Conservation (phyloP, 2,797 vertebrate species). For the Lutjanus argentimaculatus region DNA sequence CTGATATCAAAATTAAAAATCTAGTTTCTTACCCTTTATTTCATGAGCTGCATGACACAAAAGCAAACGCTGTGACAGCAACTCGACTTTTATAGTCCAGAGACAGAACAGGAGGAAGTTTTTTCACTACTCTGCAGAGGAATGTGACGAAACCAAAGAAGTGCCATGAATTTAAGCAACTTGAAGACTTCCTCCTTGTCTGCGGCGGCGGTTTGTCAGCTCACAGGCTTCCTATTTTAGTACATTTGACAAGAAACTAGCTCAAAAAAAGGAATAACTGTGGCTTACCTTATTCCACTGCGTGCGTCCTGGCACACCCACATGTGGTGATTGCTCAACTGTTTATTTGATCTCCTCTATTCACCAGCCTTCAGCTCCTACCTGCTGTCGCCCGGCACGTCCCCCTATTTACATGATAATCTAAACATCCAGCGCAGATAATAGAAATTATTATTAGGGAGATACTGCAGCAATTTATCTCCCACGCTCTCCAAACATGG, state of each 20-base stretch:
- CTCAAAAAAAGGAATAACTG: not conserved
- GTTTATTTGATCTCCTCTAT: conserved; percentile 60
- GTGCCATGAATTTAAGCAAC: conserved; percentile 48
- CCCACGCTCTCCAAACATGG: conserved; percentile 64
- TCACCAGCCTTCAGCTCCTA: conserved; percentile 51
- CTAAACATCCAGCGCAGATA: conserved; percentile 78
- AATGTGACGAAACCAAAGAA: conserved; percentile 61
- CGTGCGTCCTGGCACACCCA: conserved; percentile 40
- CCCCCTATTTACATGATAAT: conserved; percentile 78
- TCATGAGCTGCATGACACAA: not conserved
- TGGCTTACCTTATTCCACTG: conserved; percentile 47
- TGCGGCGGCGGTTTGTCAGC: rapidly evolving
- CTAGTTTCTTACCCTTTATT: conserved; percentile 50
- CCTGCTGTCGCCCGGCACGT: conserved; percentile 44
- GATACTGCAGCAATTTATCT: conserved; percentile 69
- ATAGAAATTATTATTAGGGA: conserved; percentile 81
- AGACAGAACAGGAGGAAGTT: conserved; percentile 20
- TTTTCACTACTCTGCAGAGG: not conserved
- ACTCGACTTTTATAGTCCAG: conserved; percentile 49
- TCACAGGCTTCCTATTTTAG: not conserved
- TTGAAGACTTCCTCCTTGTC: conserved; percentile 38
- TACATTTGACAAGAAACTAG: not conserved
- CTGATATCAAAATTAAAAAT: conserved; percentile 12
- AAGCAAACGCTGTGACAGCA: not conserved
- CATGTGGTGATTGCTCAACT: conserved; percentile 54